phyloP scores from a whole-genome alignment of 1,140 invertebrate species.

The Drosophila novamexicana region DNA sequence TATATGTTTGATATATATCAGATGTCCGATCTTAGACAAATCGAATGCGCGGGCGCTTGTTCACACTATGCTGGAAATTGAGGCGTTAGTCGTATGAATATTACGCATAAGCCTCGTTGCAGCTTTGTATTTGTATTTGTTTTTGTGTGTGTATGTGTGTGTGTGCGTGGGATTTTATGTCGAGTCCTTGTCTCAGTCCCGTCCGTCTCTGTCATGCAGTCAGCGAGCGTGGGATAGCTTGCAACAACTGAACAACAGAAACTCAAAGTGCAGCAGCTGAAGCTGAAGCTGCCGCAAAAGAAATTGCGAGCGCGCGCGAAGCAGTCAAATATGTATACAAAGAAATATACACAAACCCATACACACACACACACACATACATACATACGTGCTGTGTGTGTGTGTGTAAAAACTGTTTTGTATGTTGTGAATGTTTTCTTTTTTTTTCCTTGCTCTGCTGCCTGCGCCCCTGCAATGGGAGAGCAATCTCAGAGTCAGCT shows the following conservation, averaged over 20 bases:
- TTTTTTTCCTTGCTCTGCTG: slow-evolving; percentile 30
- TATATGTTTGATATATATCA: not conserved
- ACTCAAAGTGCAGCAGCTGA: slow-evolving; percentile 71
- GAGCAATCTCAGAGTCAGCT: slow-evolving; percentile 38
- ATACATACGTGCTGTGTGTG: slow-evolving; percentile 22
- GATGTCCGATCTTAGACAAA: slow-evolving; percentile 10
- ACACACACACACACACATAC: slow-evolving; percentile 34
- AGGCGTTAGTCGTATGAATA: slow-evolving; percentile 13
- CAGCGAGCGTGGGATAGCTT: slow-evolving; percentile 77
- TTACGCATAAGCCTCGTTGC: slow-evolving; percentile 45
- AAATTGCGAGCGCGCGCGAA: slow-evolving; percentile 79
- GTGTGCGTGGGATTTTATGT: slow-evolving; percentile 11
- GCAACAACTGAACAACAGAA: slow-evolving; percentile 79
- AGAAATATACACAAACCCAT: slow-evolving; percentile 7
- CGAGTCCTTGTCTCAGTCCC: slow-evolving; percentile 59
- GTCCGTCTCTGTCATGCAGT: slow-evolving; percentile 64
- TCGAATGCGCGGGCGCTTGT: not conserved
- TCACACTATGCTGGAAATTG: slow-evolving; percentile 4
- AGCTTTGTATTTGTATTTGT: not conserved
- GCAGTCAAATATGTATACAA: slow-evolving; percentile 68
- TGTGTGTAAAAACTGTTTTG: slow-evolving; percentile 64
- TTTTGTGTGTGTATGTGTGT: slow-evolving; percentile 5
- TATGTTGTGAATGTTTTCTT: slow-evolving; percentile 76
- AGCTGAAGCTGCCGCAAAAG: slow-evolving; percentile 62
- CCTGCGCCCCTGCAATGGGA: slow-evolving; percentile 22